Conservation (phyloP, 2,113 vertebrate genomes). For the Bungarus multicinctus region DNA sequence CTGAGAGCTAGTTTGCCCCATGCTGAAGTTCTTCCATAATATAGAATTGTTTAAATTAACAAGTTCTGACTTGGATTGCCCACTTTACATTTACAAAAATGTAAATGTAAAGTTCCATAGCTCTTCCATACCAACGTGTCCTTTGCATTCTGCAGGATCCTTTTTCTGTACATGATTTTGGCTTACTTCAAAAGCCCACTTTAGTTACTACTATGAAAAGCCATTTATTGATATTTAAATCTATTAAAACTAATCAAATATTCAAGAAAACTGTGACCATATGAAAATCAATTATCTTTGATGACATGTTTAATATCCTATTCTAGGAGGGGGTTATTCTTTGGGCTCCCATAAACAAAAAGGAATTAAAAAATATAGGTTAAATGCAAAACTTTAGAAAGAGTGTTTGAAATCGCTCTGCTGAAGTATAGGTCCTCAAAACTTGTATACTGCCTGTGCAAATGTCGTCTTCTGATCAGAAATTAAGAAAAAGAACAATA, state of each 20-base stretch:
- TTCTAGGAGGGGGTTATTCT: conserved; percentile 23
- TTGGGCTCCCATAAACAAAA: conserved; percentile 28
- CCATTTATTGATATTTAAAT: conserved; percentile 20
- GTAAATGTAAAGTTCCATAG: neutral
- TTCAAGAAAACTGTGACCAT: neutral
- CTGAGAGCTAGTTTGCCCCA: neutral
- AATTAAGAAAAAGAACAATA: neutral
- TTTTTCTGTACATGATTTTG: conserved; percentile 31
- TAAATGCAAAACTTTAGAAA: neutral
- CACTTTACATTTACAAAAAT: neutral
- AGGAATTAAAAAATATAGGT: conserved; percentile 1
- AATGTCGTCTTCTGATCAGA: neutral
- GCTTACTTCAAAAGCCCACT: conserved; percentile 23
- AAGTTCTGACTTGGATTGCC: neutral
- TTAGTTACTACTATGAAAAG: conserved; percentile 36
- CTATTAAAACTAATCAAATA: conserved; percentile 21
- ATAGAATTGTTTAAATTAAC: neutral
- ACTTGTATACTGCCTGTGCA: accelerated
- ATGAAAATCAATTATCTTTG: conserved; percentile 46
- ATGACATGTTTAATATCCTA: conserved; percentile 35
- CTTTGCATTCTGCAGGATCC: conserved; percentile 5
- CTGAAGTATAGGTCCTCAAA: neutral
- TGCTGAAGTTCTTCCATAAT: neutral
- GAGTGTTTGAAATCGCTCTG: neutral
- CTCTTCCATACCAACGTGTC: neutral